Conservation (phyloP, 35 echinoderm and acorn worm genomes). For the Acanthaster planci region DNA sequence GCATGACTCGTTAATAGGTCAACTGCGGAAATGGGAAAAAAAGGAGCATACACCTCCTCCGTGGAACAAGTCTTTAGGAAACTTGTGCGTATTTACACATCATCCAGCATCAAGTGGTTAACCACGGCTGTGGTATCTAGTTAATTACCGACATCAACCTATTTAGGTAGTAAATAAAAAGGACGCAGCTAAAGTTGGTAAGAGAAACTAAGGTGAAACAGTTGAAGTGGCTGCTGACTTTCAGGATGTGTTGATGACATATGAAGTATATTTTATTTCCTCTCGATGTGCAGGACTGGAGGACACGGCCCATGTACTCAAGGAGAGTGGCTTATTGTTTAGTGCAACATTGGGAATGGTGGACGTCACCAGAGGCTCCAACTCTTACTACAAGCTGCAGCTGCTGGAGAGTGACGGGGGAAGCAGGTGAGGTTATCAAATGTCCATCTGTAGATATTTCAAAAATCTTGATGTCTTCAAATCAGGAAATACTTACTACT, state of each 20-base stretch:
- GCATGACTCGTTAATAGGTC: no score
- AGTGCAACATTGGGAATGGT: slow-evolving; percentile 91
- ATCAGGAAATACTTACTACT: no score
- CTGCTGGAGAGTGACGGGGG: slow-evolving; percentile 68
- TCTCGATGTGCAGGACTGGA: slow-evolving; percentile 45
- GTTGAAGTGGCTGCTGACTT: neutral
- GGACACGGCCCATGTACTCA: slow-evolving; percentile 62
- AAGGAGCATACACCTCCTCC: no score
- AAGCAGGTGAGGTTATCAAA: neutral
- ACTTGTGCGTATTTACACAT: no score
- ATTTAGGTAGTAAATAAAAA: no score
- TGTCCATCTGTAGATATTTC: no score
- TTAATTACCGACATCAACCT: no score
- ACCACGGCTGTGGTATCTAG: no score
- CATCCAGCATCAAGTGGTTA: no score
- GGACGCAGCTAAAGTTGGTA: neutral
- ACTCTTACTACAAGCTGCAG: slow-evolving; percentile 96
- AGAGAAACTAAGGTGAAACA: neutral
- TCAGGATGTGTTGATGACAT: neutral
- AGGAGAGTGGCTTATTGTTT: slow-evolving; percentile 55
- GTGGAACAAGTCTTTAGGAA: no score
- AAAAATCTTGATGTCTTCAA: no score
- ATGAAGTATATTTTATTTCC: neutral
- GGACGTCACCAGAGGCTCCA: slow-evolving; percentile 79
- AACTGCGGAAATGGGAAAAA: no score